Conservation (phyloP, 2,113 vertebrate species). For the Paralichthys olivaceus region DNA sequence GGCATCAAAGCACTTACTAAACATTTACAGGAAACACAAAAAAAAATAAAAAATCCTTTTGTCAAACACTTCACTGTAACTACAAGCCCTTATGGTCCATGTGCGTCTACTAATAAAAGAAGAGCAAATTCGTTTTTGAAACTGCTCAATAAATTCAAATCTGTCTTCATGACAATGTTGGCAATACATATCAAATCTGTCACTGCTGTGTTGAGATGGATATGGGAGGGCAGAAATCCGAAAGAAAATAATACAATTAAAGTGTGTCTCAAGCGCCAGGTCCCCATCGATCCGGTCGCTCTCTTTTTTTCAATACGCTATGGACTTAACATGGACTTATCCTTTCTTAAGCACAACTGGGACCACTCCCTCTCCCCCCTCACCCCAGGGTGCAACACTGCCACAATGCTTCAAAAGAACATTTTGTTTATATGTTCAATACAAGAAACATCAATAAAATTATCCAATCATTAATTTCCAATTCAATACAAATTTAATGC, state of each 20-base stretch:
- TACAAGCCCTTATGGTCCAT: slow-evolving; percentile 27
- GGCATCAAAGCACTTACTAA: slow-evolving; percentile 6
- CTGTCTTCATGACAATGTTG: slow-evolving; percentile 67
- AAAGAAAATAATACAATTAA: slow-evolving; percentile 77
- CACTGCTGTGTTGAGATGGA: slow-evolving; percentile 63
- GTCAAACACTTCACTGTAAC: slow-evolving; percentile 38
- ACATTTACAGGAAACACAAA: slow-evolving; percentile 21
- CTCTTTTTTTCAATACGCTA: slow-evolving; percentile 73
- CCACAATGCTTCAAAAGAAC: slow-evolving; percentile 80
- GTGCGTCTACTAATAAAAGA: slow-evolving; percentile 47
- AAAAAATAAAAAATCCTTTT: slow-evolving; percentile 24
- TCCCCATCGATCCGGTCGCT: slow-evolving; percentile 65
- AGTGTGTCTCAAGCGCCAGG: slow-evolving; percentile 67
- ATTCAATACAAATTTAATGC: slow-evolving; percentile 78
- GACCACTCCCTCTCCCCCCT: slow-evolving; percentile 53
- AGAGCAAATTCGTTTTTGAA: slow-evolving; percentile 65
- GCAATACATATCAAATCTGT: slow-evolving; percentile 77
- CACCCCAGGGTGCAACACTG: slow-evolving; percentile 51
- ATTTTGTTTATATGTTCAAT: slow-evolving; percentile 82
- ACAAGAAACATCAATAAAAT: slow-evolving; percentile 78
- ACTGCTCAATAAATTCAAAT: slow-evolving; percentile 75
- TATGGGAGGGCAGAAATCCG: slow-evolving; percentile 66
- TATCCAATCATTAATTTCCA: slow-evolving; percentile 79
- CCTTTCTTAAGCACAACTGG: slow-evolving; percentile 77
- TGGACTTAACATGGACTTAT: slow-evolving; percentile 79